Conservation (phyloP, 1,140 invertebrate species). For the Bursaphelenchus mucronatus region DNA sequence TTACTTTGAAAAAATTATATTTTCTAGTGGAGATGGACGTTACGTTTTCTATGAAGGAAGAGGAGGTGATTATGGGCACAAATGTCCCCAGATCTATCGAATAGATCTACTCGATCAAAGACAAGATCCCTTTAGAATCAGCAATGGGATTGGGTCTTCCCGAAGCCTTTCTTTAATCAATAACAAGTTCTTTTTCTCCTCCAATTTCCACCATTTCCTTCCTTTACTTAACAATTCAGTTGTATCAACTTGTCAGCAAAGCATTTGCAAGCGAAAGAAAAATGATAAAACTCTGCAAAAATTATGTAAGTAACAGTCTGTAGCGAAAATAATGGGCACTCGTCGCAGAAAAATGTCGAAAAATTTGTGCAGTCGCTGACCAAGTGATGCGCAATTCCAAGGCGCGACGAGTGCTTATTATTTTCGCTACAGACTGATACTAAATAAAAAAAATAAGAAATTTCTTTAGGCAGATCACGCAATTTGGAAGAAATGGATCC, state of each 20-base stretch:
- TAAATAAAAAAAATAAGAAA: background rate
- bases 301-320: background rate
- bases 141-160: slow-evolving; percentile 22
- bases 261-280: slow-evolving; percentile 23
- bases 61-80: slow-evolving; percentile 9
- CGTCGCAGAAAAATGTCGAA: no score
- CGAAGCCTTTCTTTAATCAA: slow-evolving; percentile 13
- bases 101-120: slow-evolving; percentile 5
- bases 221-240: slow-evolving; percentile 15
- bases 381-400: slow-evolving; percentile 10
- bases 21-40: slow-evolving; percentile 13
- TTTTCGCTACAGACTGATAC: no score
- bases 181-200: slow-evolving; percentile 15
- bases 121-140: slow-evolving; percentile 22
- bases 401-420: no score
- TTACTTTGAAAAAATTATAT: background rate
- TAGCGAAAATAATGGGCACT: no score
- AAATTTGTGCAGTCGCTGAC: no score
- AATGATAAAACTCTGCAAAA: slow-evolving; percentile 12
- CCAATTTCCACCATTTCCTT: slow-evolving; percentile 24
- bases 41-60: slow-evolving; percentile 11
- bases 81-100: slow-evolving; percentile 25
- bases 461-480: background rate
- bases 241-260: slow-evolving; percentile 12
- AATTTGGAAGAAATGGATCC: slow-evolving; percentile 12